Base-by-base conservation (phyloP, 2,888 invertebrate species). In the Pachycephus smyrnensis region DNA sequence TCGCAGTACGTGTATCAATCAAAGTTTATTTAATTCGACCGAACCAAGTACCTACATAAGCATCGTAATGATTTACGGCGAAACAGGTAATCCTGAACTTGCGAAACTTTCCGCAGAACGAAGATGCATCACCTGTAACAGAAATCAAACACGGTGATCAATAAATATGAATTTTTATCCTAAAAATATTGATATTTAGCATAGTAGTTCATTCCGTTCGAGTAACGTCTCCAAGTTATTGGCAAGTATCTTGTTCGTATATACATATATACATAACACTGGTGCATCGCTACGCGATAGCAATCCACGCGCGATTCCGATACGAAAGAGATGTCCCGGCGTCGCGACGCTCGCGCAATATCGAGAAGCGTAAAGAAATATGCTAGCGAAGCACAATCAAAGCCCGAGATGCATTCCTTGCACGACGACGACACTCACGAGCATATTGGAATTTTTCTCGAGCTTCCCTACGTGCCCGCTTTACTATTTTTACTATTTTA, bases 341-440 rank as follows among this genome's bases (percentile, higher is more conserved):
- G 9, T 55, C 9, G 33, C 33, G 33, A 33, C 33, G 33, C 33
- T 33, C 33, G 83, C 82, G 86, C 86, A 88, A 87, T 88, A 86
- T 86, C 84, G 86, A 82, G 85, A 87, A 85, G 84, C 86, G 84
- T 86, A 87, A 84, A 87, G 89, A 90, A 90, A 90, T 90, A 88
- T 90, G 89, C 88, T 88, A 86, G 84, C 85, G 86, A 89, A 86
- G 90, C 90, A 90, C 90, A 90, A 90, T 90, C 90, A 89, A 88
- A 89, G 88, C 86, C 85, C 82, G 83, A 86, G 87, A 89, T 89
- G 88, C 90, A 90, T 90, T 90, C 89, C 86, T 84, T 86, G 88
- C 88, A 88, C 89, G 89, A 86, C 87, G 83, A 83, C 82, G 87
- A 88, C 86, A 88, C 87, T 87, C 75, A 87, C 84, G 86, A 86